These are phyloP conservation scores for Spongilla lacustris DNA, from an alignment of 37 sponge, comb jelly and placozoan genomes.

Conservation along the genomic window DNA sequence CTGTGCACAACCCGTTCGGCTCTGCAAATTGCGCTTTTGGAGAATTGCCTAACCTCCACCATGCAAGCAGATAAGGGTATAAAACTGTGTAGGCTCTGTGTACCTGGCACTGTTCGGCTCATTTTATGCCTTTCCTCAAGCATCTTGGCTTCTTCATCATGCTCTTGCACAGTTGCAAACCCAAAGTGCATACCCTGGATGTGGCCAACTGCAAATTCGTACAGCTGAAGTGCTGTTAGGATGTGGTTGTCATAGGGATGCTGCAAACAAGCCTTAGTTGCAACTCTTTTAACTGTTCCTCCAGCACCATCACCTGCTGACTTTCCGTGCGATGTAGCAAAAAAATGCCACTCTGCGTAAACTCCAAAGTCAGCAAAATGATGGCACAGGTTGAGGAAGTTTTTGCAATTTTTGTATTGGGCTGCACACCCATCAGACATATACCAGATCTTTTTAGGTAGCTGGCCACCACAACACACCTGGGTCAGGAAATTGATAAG, in stretches of 20 bases:
- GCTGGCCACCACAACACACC: neutral
- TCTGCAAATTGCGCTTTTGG: conserved; percentile 10
- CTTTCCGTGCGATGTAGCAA: conserved; percentile 64
- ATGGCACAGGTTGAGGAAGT: conserved; percentile 54
- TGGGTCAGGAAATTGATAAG: conserved; percentile 26
- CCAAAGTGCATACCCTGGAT: conserved; percentile 23
- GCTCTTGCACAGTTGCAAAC: conserved; percentile 24
- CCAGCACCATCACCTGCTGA: conserved; percentile 67
- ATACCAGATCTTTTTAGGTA: conserved; percentile 39
- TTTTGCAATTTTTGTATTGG: conserved; percentile 60
- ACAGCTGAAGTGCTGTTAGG: conserved; percentile 57
- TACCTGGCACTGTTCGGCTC: conserved; percentile 57
- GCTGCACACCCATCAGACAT: conserved; percentile 66
- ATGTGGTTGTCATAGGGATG: conserved; percentile 42
- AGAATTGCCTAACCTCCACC: conserved; percentile 18
- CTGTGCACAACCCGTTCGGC: conserved; percentile 89
- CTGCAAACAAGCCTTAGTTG: conserved; percentile 48
- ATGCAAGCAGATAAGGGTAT: conserved; percentile 25
- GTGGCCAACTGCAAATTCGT: conserved; percentile 22
- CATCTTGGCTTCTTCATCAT: conserved; percentile 2
- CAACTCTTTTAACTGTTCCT: conserved; percentile 61
- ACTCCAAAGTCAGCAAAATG: conserved; percentile 57
- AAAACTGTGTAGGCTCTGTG: conserved; percentile 38
- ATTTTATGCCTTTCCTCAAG: conserved; percentile 28
- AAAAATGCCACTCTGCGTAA: conserved; percentile 65